Evolutionary conservation across 2,888 invertebrate species (phyloP), one percentile per base, ranked within the genome.

Genomic region (Rhorus exstirpatorius): DNA sequence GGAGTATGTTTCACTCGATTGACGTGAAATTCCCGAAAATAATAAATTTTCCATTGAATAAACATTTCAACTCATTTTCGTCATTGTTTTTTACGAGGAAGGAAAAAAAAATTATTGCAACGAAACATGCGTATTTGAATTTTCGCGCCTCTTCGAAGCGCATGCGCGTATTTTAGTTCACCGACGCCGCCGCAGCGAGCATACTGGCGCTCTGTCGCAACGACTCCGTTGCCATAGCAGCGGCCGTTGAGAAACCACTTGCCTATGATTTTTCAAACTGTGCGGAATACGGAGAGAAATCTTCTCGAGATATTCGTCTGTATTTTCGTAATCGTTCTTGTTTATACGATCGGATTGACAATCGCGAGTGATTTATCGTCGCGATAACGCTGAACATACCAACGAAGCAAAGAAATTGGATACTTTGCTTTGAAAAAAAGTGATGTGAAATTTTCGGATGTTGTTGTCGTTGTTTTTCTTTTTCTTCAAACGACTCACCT

Each of bases 401-500:
- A 6, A 31, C 31, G 31, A 3, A 31, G n/a, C 31, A 31, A 31
- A 6, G 2, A 31, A 31, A 31, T 2, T 6, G 3, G 31, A 3
- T 31, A 31, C 6, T 38, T 38, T 10, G 38, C 1, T 38, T 4
- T 1, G 4, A 7, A 8, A 38, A 3, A 38, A 38, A 1, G 1
- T 38, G 6, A 8, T 10, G 10, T 38, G 10, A 38, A 7, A 1
- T 38, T 38, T 38, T 38, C 10, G 38, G 3, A 8, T 38, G 10
- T 38, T 53, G n/a, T 12, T 55, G 1, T 24, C 3, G 12, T 21
- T 12, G 12, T 0, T 55, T 55, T 24, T 26, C n/a, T 53, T 53
- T 21, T 41, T 12, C 1, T 0, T 14, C 7, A 1, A 17, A 17
- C 7, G 74, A 83, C 88, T 89, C 88, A 94, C 94, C 94, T 92